A percentile compares a stretch with the other conserved stretches of the same genome.
These are phyloP conservation scores for Echinarachnius parma DNA, from an alignment of 53 echinoderm and acorn worm species.

Conservation along the genomic window DNA sequence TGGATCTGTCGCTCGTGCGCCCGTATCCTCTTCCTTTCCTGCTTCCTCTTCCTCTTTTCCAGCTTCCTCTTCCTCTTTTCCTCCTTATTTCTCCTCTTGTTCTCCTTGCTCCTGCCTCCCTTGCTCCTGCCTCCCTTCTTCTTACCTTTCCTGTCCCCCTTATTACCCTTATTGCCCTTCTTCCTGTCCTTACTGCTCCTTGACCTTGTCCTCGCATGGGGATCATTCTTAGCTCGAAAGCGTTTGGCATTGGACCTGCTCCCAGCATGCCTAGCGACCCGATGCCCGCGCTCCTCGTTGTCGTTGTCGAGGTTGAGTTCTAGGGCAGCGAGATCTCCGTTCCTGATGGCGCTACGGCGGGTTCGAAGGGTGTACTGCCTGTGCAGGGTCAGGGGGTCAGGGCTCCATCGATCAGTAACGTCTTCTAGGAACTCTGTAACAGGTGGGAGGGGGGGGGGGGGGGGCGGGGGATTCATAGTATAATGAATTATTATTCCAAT, in stretches of 20 bases:
- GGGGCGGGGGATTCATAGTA: too few relatives aligned
- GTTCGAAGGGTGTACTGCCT: conserved; percentile 23
- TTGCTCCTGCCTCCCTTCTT: background rate
- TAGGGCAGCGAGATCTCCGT: too few relatives aligned
- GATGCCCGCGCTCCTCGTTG: too few relatives aligned
- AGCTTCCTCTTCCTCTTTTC: background rate
- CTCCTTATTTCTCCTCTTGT: background rate
- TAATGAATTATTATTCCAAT: too few relatives aligned
- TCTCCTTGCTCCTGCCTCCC: background rate
- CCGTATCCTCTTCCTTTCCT: background rate
- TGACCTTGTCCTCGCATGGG: too few relatives aligned
- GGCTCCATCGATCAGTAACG: conserved; percentile 3
- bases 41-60: conserved; percentile 1
- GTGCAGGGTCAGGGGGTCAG: conserved; percentile 19
- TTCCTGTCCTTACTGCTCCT: background rate
- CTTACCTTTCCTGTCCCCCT: background rate
- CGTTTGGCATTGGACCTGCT: too few relatives aligned
- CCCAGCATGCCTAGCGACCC: too few relatives aligned
- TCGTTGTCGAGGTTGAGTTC: too few relatives aligned
- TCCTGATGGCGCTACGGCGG: conserved; percentile 22
- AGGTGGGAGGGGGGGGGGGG: too few relatives aligned
- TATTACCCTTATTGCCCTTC: background rate
- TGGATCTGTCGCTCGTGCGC: background rate
- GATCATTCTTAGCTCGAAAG: too few relatives aligned
- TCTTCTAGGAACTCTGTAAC: conserved; percentile 27